Evolutionary conservation across 35 echinoderm and acorn worm genomes (phyloP), one percentile per base, ranked within the genome.

Genomic region (Eucidaris tribuloides): DNA sequence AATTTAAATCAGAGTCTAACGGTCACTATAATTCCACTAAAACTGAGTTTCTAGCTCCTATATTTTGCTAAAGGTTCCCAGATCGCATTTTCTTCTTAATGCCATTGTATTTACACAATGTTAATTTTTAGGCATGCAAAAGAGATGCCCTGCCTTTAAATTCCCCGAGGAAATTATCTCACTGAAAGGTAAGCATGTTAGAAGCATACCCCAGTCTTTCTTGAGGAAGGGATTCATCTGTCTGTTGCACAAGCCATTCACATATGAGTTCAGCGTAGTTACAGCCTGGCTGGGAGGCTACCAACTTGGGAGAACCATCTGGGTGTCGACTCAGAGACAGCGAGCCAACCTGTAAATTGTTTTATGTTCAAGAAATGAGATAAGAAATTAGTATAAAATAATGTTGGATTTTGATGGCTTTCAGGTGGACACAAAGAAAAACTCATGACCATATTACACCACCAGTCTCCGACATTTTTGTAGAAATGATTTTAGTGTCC

Each of bases 211-310:
- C n/a, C n/a, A n/a, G n/a, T n/a, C n/a, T n/a, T n/a, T n/a, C n/a
- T n/a, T n/a, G n/a, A n/a, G n/a, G n/a, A n/a, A n/a, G n/a, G n/a
- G n/a, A n/a, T 27, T 5, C 37, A 59, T 46, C 34, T 7, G 6
- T 29, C 17, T 64, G 28, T 27, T 64, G 61, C 37, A 74, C 37
- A 55, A 85, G 80, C 96, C 96, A 99, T 36, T 59, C 77, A 78
- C 90, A 99, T 32, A 74, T 74, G 42, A 99, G 64, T 52, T 99
- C 96, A 29, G 91, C 90, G 63, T 99, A 99, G 46, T 93, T 93
- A 79, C 91, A 99, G 18, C 96, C 96, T 27, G 96, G 96, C 65
- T 99, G 96, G 13, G 96, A 99, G 82, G 90, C 96, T 34, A 99
- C 90, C 11, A 99, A 63, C 76, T 90, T 99, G 0, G 96, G 96